Evolutionary conservation across 2,888 invertebrate species (phyloP).

Genomic region (Matsumyia berberina): DNA sequence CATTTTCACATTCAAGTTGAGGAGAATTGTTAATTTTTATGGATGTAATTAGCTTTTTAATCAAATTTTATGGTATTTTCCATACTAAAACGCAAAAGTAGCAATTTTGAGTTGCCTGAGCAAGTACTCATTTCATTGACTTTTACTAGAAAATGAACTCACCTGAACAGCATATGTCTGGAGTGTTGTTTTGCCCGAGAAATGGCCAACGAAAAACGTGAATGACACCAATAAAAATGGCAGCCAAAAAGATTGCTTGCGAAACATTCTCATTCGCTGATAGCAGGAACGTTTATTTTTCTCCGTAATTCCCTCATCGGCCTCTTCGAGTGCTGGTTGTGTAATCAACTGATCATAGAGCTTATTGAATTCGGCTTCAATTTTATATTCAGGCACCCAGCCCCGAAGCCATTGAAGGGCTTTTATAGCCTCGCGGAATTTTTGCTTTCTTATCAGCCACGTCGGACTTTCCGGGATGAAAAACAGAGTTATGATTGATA

Average conservation of each 20-base stretch:
- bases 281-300: constrained; percentile 73
- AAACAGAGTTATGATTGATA: constrained; percentile 88
- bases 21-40: no score
- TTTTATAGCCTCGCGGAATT: constrained; percentile 88
- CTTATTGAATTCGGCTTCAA: constrained; percentile 85
- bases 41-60: no score
- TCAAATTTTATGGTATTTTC: no score
- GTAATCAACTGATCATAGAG: constrained; percentile 82
- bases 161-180: constrained; percentile 89
- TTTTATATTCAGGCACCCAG: constrained; percentile 88
- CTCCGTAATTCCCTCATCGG: constrained; percentile 76
- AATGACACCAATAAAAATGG: constrained; percentile 89
- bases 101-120: no score
- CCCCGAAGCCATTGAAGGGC: constrained; percentile 92
- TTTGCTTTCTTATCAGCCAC: constrained; percentile 90
- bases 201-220: constrained; percentile 90
- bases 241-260: constrained; percentile 87
- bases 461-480: constrained; percentile 93
- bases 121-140: no score
- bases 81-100: no score
- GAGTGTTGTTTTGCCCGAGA: constrained; percentile 90
- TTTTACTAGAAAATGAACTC: constrained; percentile 19
- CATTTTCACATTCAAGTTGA: no score
- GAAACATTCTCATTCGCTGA: constrained; percentile 84
- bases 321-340: constrained; percentile 80